Evolutionary conservation across 2,113 vertebrate genomes (phyloP).

Genomic region (Sterna hirundo): DNA sequence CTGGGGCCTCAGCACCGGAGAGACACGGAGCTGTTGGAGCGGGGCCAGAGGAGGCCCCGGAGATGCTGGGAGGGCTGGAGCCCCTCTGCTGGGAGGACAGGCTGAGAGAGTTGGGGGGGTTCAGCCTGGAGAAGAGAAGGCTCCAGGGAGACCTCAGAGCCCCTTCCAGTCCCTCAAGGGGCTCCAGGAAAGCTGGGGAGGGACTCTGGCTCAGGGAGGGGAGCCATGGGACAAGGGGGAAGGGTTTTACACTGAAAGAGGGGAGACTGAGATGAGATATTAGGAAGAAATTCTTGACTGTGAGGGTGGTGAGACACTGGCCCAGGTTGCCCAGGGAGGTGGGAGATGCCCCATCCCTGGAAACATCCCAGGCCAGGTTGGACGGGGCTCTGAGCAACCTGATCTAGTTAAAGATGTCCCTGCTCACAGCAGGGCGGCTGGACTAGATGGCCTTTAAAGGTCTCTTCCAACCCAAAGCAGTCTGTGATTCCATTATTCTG

Average conservation of each 20-base stretch:
- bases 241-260: not conserved
- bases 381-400: too few relatives aligned
- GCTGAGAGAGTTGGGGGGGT: not conserved
- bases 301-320: not conserved
- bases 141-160: not conserved
- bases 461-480: not conserved
- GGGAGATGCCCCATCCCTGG: not conserved
- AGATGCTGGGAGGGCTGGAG: not conserved
- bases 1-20: too few relatives aligned
- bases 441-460: not conserved
- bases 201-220: too few relatives aligned
- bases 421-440: too few relatives aligned
- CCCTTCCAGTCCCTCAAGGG: not conserved
- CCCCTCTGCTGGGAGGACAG: not conserved
- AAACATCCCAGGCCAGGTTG: not conserved
- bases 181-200: too few relatives aligned
- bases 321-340: not conserved
- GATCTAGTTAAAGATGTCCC: not conserved
- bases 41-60: not conserved
- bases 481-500: not conserved
- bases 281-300: not conserved
- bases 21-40: too few relatives aligned
- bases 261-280: not conserved
- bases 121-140: not conserved
- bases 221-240: not conserved